phyloP scores from a whole-genome alignment of 2,888 invertebrate genomes.

The Athalia circularis region DNA sequence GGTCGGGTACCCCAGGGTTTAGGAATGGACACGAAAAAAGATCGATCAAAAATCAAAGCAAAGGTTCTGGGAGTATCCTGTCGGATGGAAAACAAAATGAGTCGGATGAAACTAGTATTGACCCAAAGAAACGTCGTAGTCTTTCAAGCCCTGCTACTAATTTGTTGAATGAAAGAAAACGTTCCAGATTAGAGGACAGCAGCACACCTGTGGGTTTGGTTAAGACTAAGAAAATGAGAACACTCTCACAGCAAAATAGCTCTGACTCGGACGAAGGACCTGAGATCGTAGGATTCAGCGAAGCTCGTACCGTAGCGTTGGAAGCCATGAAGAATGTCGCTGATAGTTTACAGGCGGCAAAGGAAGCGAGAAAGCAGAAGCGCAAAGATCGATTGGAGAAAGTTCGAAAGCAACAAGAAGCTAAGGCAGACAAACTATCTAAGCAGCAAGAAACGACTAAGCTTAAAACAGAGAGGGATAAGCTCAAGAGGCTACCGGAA shows the following conservation, averaged over 20 bases:
- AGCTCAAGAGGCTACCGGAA: constrained; percentile 61
- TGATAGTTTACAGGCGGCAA: constrained; percentile 40
- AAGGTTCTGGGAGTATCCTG: constrained; percentile 1
- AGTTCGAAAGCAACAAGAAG: constrained; percentile 30
- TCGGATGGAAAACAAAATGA: background rate
- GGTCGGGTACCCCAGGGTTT: too few relatives aligned
- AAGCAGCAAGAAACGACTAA: background rate
- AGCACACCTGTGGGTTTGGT: background rate
- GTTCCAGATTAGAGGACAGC: constrained; percentile 17
- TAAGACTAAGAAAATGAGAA: background rate
- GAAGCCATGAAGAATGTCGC: constrained; percentile 43
- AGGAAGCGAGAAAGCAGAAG: constrained; percentile 49
- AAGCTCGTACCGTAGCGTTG: constrained; percentile 45
- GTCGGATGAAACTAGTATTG: background rate
- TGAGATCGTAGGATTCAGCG: constrained; percentile 47
- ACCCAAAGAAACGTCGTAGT: background rate
- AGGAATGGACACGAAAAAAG: background rate
- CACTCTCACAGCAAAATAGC: background rate
- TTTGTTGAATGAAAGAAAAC: constrained; percentile 8
- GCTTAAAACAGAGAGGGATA: constrained; percentile 12
- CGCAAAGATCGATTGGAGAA: constrained; percentile 43
- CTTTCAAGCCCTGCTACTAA: background rate
- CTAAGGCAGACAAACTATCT: background rate
- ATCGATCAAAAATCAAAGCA: background rate
- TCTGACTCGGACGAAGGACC: constrained; percentile 46